Conservation (phyloP, 2,888 invertebrate species). For the Microctonus aethiopoides region DNA sequence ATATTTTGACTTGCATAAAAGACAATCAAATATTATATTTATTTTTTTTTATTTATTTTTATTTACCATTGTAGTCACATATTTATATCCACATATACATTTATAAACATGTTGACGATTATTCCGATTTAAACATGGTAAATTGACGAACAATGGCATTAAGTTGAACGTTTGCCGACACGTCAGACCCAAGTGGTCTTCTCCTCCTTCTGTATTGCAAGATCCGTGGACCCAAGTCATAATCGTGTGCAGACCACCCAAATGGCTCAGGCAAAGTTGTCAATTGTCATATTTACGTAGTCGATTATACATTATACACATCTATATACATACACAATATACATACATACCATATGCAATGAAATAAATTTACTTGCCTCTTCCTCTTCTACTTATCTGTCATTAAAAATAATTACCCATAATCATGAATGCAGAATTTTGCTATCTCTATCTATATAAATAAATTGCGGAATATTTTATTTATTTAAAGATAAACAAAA, state of each 20-base stretch:
- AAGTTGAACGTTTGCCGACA: slow-evolving; percentile 62
- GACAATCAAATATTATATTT: no score
- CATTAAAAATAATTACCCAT: slow-evolving; percentile 14
- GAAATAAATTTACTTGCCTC: slow-evolving; percentile 17
- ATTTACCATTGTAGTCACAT: background rate
- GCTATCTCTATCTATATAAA: no score
- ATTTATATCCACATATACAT: background rate
- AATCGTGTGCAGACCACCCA: slow-evolving; percentile 63
- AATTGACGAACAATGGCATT: slow-evolving; percentile 62
- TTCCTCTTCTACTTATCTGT: slow-evolving; percentile 20
- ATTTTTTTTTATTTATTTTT: no score
- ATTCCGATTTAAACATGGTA: slow-evolving; percentile 46
- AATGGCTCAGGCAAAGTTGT: slow-evolving; percentile 43
- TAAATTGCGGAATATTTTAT: no score
- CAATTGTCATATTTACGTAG: slow-evolving; percentile 11
- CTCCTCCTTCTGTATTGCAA: background rate
- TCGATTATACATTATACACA: slow-evolving; percentile 13
- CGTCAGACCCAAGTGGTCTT: slow-evolving; percentile 33
- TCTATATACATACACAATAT: no score
- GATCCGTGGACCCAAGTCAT: slow-evolving; percentile 47
- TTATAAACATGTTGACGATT: background rate
- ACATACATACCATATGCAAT: background rate
- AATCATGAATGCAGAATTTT: no score
- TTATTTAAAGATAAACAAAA: background rate
- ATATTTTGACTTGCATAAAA: no score